Percentiles rank a stretch among this genome's conserved stretches.
phyloP scores from a whole-genome alignment of 2,888 invertebrate species.

The Acanthosepion pharaonis region DNA sequence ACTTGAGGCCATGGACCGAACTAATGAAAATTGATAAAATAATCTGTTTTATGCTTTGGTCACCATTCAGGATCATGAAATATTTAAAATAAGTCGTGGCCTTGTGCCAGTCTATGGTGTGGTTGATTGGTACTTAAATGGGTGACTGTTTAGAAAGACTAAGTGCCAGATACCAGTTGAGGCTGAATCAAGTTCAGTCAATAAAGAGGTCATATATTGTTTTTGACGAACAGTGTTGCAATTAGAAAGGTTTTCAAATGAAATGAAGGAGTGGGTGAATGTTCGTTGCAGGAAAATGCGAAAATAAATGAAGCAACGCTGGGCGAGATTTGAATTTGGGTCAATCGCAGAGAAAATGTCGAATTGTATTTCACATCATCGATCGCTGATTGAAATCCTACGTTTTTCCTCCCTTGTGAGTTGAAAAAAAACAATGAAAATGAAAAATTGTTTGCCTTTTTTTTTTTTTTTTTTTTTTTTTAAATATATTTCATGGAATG shows the following conservation, averaged over 20 bases:
- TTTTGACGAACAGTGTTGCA: neutral
- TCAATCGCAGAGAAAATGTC: neutral
- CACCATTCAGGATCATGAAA: no score
- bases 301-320: neutral
- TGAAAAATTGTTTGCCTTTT: neutral
- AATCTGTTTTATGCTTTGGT: no score
- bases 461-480: neutral
- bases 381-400: neutral
- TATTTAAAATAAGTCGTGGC: neutral
- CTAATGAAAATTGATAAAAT: no score
- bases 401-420: neutral
- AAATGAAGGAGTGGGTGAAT: neutral
- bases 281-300: neutral
- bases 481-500: no score
- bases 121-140: neutral
- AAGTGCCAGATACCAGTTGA: neutral
- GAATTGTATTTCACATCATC: neutral
- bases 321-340: neutral
- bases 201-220: neutral
- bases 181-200: neutral
- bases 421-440: neutral
- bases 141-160: neutral
- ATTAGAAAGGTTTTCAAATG: neutral
- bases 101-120: neutral
- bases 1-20: no score